Percentiles rank a stretch among this genome's conserved stretches.
These are phyloP conservation scores for Arge pagana DNA, from an alignment of 2,888 invertebrate genomes.

Conservation along the genomic window DNA sequence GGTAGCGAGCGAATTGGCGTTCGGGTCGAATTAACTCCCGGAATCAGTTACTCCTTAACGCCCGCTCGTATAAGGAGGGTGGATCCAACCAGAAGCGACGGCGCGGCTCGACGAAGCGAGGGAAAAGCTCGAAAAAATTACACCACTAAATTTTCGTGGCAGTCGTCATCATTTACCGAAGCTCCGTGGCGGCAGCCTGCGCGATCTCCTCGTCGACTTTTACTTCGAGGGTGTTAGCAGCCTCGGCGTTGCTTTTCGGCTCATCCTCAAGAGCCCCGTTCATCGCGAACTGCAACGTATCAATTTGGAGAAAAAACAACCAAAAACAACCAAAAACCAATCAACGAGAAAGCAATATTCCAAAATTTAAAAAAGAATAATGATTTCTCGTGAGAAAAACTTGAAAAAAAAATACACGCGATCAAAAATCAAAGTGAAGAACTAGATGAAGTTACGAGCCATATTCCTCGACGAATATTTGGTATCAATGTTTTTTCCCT, in stretches of 20 bases:
- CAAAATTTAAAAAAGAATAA: too few species aligned
- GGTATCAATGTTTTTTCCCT: too few species aligned
- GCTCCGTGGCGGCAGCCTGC: conserved; percentile 34
- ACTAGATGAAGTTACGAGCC: too few species aligned
- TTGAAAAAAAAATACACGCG: too few species aligned
- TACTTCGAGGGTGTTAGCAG: not conserved
- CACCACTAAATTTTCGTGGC: conserved; percentile 50
- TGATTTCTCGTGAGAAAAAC: too few species aligned
- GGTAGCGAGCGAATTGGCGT: conserved; percentile 26
- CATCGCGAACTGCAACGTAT: too few species aligned
- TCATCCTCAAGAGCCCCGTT: too few species aligned
- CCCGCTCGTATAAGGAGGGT: conserved; percentile 14
- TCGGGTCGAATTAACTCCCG: conserved; percentile 43
- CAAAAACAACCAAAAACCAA: too few species aligned
- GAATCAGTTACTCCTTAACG: conserved; percentile 41
- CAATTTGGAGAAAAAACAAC: too few species aligned
- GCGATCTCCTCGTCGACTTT: not conserved
- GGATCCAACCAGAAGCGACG: conserved; percentile 7
- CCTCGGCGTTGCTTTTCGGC: conserved; percentile 8
- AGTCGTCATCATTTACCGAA: conserved; percentile 52
- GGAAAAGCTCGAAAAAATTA: conserved; percentile 45
- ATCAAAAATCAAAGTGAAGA: too few species aligned
- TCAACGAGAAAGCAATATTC: too few species aligned
- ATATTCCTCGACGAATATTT: too few species aligned
- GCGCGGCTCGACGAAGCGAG: conserved; percentile 15